phyloP scores from a whole-genome alignment of 2,888 invertebrate species.

The Epirrhoe alternata region DNA sequence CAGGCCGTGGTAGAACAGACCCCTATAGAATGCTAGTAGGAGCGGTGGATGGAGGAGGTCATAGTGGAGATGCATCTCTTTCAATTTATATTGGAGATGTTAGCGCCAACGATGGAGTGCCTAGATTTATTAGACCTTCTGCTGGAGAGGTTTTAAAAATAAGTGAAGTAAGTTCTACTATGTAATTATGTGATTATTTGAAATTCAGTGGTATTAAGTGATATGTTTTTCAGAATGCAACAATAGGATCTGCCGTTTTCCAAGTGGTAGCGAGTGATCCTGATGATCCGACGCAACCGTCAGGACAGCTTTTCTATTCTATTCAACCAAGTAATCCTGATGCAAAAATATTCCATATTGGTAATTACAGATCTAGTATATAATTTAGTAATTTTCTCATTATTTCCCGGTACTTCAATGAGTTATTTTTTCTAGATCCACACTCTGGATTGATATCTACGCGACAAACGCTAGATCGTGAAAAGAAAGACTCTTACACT shows the following conservation, averaged over 20 bases:
- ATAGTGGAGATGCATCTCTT: slow-evolving; percentile 87
- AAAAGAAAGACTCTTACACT: slow-evolving; percentile 89
- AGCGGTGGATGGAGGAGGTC: slow-evolving; percentile 89
- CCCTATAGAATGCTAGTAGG: slow-evolving; percentile 88
- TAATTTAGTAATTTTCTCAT: neutral
- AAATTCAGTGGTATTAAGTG: no score
- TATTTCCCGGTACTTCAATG: neutral
- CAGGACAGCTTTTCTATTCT: slow-evolving; percentile 89
- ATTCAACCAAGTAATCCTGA: slow-evolving; percentile 89
- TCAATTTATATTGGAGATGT: slow-evolving; percentile 91
- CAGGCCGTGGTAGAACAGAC: slow-evolving; percentile 90
- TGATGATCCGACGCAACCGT: slow-evolving; percentile 90
- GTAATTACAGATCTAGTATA: slow-evolving; percentile 51
- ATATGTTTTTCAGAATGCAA: slow-evolving; percentile 84
- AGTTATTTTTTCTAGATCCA: slow-evolving; percentile 72
- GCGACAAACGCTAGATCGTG: slow-evolving; percentile 88
- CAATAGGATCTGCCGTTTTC: slow-evolving; percentile 89
- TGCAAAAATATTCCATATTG: slow-evolving; percentile 86
- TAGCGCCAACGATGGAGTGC: slow-evolving; percentile 92
- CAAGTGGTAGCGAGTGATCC: slow-evolving; percentile 92
- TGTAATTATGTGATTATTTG: no score
- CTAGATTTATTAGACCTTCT: slow-evolving; percentile 89
- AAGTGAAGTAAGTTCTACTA: slow-evolving; percentile 83
- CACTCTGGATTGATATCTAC: slow-evolving; percentile 90
- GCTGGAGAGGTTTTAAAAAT: slow-evolving; percentile 88